Evolutionary conservation across 2,797 vertebrate species (phyloP), one percentile per base, ranked within the genome.

Genomic region (Poecilia velifera): DNA sequence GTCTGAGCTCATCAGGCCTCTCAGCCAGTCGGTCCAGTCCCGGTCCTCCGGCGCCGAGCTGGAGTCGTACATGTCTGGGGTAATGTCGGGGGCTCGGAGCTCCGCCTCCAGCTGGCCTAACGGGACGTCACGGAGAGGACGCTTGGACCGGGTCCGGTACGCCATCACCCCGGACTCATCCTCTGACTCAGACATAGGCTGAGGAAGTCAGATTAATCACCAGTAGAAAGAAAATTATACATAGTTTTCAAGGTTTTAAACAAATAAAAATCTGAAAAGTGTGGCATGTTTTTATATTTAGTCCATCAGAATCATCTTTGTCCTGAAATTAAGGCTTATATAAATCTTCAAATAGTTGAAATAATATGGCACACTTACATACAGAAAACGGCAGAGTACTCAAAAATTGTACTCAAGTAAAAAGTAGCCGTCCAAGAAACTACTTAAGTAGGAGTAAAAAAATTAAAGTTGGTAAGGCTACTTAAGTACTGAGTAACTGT

Each of bases 11-110:
- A 99, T 97, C 73, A 99, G 96, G 1, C 98, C 96, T 77, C 96
- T 94, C 12, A 99, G 96, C 98, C 98, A 99, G 81, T 95, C 91
- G 1, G 98, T 97, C 98, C 98, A 99, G 6, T 98, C 96, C 55
- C 96, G 96, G 66, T 99, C 98, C 36, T 99, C 97, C 0, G 91
- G 96, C 10, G 97, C 94, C 6, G 95, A 96, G 89, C 94, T 95
- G 2, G 85, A 90, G 79, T 98, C 97, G 0, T 98, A 98, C 97
- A 99, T 98, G 84, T 99, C 98, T 0, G 98, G 97, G 0, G 98
- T 99, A 89, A 98, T 97, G 82, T 99, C 98, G 0, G 98, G 98
- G 6, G 98, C 97, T 4, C 81, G 92, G 0, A 99, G 97, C 92
- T 98, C 97, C 0, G 98, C 98, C 94, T 99, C 98, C 88, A 99